phyloP scores from a whole-genome alignment of 30 jellyfish, hydroid and myxozoan genomes.

The Mastigias papua region DNA sequence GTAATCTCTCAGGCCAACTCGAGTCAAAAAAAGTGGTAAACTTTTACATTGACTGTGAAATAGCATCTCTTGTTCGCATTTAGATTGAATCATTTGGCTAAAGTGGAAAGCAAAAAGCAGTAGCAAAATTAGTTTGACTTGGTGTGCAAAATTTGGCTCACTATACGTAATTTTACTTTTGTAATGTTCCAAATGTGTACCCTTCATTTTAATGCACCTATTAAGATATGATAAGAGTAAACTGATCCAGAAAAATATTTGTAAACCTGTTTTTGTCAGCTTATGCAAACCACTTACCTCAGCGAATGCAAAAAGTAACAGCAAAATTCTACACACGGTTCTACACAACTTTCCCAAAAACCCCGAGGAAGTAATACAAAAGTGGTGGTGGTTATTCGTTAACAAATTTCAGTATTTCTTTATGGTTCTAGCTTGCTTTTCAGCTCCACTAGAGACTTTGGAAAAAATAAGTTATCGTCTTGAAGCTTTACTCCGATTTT shows the following conservation, averaged over 20 bases:
- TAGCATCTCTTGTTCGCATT: not conserved
- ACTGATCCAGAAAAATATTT: not conserved
- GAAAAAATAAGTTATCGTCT: not conserved
- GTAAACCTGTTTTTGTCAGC: not conserved
- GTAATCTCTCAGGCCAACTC: not conserved
- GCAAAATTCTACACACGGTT: not conserved
- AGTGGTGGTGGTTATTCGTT: not conserved
- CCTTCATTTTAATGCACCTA: not conserved
- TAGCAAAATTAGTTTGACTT: not conserved
- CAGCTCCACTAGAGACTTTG: not conserved
- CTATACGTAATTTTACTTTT: not conserved
- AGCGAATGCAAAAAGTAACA: no score
- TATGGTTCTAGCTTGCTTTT: not conserved
- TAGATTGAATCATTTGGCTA: not conserved
- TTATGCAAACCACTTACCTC: slow-evolving; percentile 2
- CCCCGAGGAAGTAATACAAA: not conserved
- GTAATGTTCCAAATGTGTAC: not conserved
- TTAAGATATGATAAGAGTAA: not conserved
- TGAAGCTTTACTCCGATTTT: not conserved
- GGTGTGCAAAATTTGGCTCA: not conserved
- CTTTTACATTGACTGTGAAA: no score
- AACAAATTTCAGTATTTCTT: no score
- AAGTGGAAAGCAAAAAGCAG: no score
- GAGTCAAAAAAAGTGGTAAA: not conserved
- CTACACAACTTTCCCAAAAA: not conserved